Percentiles rank a stretch among this genome's conserved stretches.
These are phyloP conservation scores for Geotrypetes seraphini DNA, from an alignment of 2,797 vertebrate genomes.

Conservation along the genomic window DNA sequence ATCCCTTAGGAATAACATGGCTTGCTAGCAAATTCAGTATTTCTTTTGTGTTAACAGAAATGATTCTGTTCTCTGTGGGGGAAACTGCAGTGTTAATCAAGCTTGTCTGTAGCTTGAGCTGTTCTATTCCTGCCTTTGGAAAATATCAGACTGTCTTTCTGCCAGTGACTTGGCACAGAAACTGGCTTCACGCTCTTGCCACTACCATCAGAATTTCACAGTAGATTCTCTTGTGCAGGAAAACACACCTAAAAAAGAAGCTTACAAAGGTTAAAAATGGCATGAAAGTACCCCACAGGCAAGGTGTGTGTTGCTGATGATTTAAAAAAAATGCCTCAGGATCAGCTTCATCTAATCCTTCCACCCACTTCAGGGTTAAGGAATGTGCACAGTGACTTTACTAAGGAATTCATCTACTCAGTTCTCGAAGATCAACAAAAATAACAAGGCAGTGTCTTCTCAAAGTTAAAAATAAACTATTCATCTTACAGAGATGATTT, in stretches of 20 bases:
- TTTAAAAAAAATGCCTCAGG: conserved; percentile 1
- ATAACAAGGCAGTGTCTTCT: neutral
- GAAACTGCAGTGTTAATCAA: too few relatives aligned
- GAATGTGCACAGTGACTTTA: neutral
- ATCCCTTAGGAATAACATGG: too few relatives aligned
- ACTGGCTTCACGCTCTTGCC: conserved; percentile 43
- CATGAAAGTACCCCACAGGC: neutral
- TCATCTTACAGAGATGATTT: neutral
- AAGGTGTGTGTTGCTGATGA: conserved; percentile 2
- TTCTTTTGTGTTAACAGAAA: too few relatives aligned
- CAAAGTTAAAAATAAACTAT: conserved; percentile 2
- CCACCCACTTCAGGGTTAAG: neutral
- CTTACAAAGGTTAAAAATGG: conserved; percentile 15
- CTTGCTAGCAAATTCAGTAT: too few relatives aligned
- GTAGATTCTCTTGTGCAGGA: conserved; percentile 16
- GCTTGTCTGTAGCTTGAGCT: too few relatives aligned
- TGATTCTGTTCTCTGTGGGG: too few relatives aligned
- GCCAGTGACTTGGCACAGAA: conserved; percentile 30
- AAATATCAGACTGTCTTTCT: conserved; percentile 41
- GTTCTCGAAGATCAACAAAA: conserved; percentile 7
- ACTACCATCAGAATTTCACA: conserved; percentile 34
- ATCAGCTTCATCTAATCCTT: neutral
- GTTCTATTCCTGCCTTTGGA: conserved; percentile 41
- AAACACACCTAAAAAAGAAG: conserved; percentile 10
- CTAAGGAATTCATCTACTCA: conserved; percentile 9